Percentiles rank a stretch among this genome's conserved stretches.
phyloP scores from a whole-genome alignment of 2,113 vertebrate genomes.

The Tachysurus fulvidraco region DNA sequence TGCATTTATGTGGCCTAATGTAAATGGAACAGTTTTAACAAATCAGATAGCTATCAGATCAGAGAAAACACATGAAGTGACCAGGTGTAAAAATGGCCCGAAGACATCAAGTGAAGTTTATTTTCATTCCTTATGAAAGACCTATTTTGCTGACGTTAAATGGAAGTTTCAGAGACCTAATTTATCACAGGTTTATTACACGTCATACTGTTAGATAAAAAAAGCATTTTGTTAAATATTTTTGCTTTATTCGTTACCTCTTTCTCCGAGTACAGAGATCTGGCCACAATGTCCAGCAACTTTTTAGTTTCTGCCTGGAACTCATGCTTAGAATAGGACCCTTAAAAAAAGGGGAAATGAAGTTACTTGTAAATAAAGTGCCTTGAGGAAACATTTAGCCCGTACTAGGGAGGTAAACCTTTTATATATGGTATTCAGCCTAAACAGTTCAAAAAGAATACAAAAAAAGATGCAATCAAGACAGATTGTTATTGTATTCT shows the following conservation, averaged over 20 bases:
- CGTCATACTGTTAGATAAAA: background rate
- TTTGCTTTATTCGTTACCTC: constrained; percentile 74
- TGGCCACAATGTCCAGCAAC: constrained; percentile 93
- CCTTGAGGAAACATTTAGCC: background rate
- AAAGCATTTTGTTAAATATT: background rate
- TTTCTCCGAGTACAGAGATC: constrained; percentile 95
- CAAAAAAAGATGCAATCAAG: background rate
- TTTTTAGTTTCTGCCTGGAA: constrained; percentile 98
- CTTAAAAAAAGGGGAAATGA: constrained; percentile 65
- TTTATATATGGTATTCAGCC: background rate
- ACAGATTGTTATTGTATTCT: background rate
- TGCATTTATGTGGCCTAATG: too few species aligned
- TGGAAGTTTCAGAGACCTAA: too few species aligned
- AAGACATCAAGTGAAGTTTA: too few species aligned
- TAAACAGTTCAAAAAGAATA: background rate
- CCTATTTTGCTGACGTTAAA: too few species aligned
- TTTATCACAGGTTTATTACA: too few species aligned
- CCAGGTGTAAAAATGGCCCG: too few species aligned
- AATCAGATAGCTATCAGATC: too few species aligned
- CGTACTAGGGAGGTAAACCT: background rate
- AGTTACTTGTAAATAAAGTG: constrained; percentile 29
- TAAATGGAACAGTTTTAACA: too few species aligned
- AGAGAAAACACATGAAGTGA: too few species aligned
- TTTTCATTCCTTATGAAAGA: too few species aligned
- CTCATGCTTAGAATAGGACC: constrained; percentile 84